Base-by-base conservation (phyloP, 2,113 vertebrate genomes). In the Mungos mungo region DNA sequence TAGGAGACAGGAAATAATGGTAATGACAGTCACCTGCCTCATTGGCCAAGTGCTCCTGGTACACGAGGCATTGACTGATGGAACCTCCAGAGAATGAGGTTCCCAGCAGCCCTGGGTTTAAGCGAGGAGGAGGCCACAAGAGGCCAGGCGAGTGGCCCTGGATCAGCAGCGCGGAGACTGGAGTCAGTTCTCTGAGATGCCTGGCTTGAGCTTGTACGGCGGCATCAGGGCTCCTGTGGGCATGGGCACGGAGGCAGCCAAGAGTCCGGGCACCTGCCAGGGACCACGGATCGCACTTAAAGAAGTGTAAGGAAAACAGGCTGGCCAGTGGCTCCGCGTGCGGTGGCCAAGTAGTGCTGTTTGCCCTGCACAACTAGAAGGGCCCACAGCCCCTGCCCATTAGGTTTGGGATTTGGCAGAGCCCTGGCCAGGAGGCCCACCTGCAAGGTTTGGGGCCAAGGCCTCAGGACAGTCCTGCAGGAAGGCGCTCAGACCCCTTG, bases 121-220 rank as follows among this genome's bases (percentile, higher is more conserved):
- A 31, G 1, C 2, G 71, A 71, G n/a, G 6, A 81, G n/a, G 76
- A 31, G 38, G 9, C 25, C 27, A 23, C 5, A 7, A 8, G 10
- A 41, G 76, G 33, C 31, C 6, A 1, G n/a, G 33, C 0, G 6
- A 65, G 35, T 0, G 0, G 10, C 19, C 6, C 31, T 10, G 35
- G 38, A 25, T 47, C 60, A 25, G 54, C 38, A 72, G 41, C 29
- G 74, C 12, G 5, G 2, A 9, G 50, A 14, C 4, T 35, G 1
- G 0, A n/a, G 54, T 29, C 47, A 19, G 83, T 38, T 50, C 54
- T 38, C 27, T 2, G 11, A 3, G 31, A 9, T 2, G 27, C 76
- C 60, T 7, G 2, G 21, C 19, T 38, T 1, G 16, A 47, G 12
- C 7, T 31, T 12, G 13, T 5, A 5, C 31, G 12, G 29, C 15